phyloP scores from a whole-genome alignment of 2,797 vertebrate genomes.

The Cryptoblepharus egeriae region DNA sequence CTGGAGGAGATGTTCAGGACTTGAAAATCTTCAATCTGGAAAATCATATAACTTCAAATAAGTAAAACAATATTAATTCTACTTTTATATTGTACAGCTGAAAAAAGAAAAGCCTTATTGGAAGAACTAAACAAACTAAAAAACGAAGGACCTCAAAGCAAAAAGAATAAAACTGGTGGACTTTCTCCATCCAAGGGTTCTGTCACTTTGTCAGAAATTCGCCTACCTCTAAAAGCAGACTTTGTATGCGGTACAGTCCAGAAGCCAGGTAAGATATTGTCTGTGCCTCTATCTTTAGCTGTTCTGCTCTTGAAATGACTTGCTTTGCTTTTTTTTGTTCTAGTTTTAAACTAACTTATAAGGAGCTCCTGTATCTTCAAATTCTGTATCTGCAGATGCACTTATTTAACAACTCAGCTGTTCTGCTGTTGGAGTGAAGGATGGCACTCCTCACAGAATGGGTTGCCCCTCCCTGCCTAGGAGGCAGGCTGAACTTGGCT shows the following conservation, averaged over 20 bases:
- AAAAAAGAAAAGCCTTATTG: constrained; percentile 87
- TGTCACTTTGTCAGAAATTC: constrained; percentile 88
- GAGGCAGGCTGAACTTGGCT: no score
- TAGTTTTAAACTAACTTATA: no score
- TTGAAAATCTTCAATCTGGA: neutral
- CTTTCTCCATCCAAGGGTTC: constrained; percentile 87
- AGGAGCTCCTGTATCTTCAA: no score
- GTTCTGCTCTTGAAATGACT: neutral
- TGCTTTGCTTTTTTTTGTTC: neutral
- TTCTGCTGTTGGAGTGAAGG: no score
- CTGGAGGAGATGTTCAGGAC: neutral
- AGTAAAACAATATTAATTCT: constrained; percentile 1
- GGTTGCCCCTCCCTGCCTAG: no score
- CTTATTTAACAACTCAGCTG: no score
- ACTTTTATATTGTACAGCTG: constrained; percentile 76
- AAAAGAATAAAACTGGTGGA: constrained; percentile 69
- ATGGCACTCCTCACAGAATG: no score
- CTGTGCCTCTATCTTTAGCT: neutral
- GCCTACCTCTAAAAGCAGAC: constrained; percentile 94
- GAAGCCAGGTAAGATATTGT: constrained; percentile 83
- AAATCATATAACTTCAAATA: neutral
- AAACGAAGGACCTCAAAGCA: constrained; percentile 78
- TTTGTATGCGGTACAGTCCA: constrained; percentile 90
- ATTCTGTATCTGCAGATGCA: no score
- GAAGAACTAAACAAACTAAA: constrained; percentile 88